Evolutionary conservation across 2,797 vertebrate genomes (phyloP).

Genomic region (Nasua narica): DNA sequence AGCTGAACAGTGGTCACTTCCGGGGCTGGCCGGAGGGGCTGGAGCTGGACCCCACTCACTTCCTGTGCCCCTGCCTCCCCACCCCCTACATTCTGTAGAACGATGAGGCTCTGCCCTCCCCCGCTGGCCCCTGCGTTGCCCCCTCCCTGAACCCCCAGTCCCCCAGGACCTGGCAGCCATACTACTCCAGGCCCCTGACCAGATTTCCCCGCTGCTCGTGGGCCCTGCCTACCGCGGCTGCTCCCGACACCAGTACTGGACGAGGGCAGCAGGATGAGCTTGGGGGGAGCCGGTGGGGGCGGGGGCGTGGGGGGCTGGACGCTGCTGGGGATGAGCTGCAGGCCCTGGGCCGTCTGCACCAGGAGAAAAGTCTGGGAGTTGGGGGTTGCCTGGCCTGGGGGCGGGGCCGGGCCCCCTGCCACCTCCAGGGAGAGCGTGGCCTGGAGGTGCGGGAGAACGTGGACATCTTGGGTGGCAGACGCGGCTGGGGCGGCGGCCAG

Average conservation of each 20-base stretch:
- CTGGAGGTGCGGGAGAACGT: constrained; percentile 84
- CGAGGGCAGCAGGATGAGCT: constrained; percentile 62
- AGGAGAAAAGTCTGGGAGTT: constrained; percentile 91
- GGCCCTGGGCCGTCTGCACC: constrained; percentile 91
- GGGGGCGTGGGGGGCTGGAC: constrained; percentile 84
- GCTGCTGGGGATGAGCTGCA: constrained; percentile 92
- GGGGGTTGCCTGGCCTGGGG: constrained; percentile 81
- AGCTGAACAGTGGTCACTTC: constrained; percentile 42
- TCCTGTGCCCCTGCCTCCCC: constrained; percentile 61
- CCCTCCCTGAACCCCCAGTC: constrained; percentile 41
- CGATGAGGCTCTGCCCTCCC: constrained; percentile 74
- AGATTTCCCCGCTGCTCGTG: accelerated
- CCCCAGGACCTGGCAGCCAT: constrained; percentile 61
- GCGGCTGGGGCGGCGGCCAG: not conserved
- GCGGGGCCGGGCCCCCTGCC: constrained; percentile 74
- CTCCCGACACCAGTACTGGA: not conserved
- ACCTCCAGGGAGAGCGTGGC: constrained; percentile 87
- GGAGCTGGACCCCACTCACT: constrained; percentile 69
- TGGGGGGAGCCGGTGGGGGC: constrained; percentile 81
- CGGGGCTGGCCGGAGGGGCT: constrained; percentile 51
- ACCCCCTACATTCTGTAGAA: constrained; percentile 77
- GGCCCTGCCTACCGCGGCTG: not conserved
- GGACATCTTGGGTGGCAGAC: constrained; percentile 86
- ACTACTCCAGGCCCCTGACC: constrained; percentile 75
- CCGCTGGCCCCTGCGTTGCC: not conserved